Evolutionary conservation across 2,797 vertebrate species (phyloP).

Genomic region (Arremon brunneinucha): DNA sequence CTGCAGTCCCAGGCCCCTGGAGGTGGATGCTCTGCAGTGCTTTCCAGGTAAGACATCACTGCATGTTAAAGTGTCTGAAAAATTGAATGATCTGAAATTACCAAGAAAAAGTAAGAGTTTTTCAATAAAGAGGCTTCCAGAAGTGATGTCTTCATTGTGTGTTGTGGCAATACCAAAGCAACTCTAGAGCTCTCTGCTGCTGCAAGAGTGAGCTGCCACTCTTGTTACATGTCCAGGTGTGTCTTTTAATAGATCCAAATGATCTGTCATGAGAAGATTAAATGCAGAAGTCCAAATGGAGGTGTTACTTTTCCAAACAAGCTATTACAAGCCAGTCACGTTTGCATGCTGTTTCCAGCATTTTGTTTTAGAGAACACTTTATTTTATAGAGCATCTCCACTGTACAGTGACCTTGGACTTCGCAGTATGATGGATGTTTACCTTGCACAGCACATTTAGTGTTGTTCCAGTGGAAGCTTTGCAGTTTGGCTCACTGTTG

Average conservation of each 20-base stretch:
- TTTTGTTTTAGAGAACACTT: background rate
- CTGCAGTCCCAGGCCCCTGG: background rate
- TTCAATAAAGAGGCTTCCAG: background rate
- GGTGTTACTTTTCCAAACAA: background rate
- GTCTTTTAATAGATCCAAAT: background rate
- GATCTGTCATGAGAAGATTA: background rate
- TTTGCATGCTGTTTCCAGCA: background rate
- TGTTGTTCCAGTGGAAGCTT: background rate
- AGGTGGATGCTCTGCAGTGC: conserved; percentile 19
- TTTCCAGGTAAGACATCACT: conserved; percentile 66
- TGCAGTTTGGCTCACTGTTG: background rate
- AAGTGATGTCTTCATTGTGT: background rate
- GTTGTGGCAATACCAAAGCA: background rate
- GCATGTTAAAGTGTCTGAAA: background rate
- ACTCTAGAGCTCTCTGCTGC: background rate
- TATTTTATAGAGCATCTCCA: background rate
- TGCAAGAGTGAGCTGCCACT: background rate
- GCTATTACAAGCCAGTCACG: background rate
- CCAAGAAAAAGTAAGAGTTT: background rate
- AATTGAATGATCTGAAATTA: background rate
- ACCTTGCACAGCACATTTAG: background rate
- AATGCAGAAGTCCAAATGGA: background rate
- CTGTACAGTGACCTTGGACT: background rate
- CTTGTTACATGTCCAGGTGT: background rate
- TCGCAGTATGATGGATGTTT: background rate